Percentiles rank a stretch among this genome's conserved stretches.
These are phyloP conservation scores for Coleophora flavipennella DNA, from an alignment of 2,888 invertebrate genomes.

Conservation along the genomic window DNA sequence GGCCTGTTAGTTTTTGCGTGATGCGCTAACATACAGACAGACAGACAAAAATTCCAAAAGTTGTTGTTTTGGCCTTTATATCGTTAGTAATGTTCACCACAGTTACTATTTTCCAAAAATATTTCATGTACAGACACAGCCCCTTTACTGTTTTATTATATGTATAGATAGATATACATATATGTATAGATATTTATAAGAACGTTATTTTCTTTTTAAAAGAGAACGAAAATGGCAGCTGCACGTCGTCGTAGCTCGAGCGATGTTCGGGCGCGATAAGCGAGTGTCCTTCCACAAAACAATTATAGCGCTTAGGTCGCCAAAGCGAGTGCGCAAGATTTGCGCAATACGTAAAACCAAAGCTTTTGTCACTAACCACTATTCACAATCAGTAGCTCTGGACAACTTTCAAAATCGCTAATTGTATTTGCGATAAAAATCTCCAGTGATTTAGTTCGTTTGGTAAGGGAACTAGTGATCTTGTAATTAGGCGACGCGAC, in stretches of 20 bases:
- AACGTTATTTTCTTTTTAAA: constrained; percentile 32
- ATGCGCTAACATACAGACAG: no score
- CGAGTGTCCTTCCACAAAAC: constrained; percentile 62
- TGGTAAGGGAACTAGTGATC: constrained; percentile 30
- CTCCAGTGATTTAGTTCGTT: constrained; percentile 13
- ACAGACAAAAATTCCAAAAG: no score
- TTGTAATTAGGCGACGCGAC: constrained; percentile 51
- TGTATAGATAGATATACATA: no score
- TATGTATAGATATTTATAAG: no score
- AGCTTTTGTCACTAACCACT: constrained; percentile 36
- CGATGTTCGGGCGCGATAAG: constrained; percentile 51
- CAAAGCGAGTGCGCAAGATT: constrained; percentile 32
- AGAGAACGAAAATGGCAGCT: constrained; percentile 53
- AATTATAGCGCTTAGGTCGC: constrained; percentile 51
- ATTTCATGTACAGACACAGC: no score
- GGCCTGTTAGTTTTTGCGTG: no score
- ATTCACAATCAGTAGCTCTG: constrained; percentile 13
- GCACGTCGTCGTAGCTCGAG: constrained; percentile 41
- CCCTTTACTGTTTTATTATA: no score
- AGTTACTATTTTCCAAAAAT: no score
- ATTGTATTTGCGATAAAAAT: constrained; percentile 2
- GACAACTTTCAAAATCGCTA: constrained; percentile 8
- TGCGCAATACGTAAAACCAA: constrained; percentile 44
- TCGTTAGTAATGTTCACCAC: no score
- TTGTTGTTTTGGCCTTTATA: no score